phyloP scores from a whole-genome alignment of 2,888 invertebrate genomes.

The Epinotia brunnichana region DNA sequence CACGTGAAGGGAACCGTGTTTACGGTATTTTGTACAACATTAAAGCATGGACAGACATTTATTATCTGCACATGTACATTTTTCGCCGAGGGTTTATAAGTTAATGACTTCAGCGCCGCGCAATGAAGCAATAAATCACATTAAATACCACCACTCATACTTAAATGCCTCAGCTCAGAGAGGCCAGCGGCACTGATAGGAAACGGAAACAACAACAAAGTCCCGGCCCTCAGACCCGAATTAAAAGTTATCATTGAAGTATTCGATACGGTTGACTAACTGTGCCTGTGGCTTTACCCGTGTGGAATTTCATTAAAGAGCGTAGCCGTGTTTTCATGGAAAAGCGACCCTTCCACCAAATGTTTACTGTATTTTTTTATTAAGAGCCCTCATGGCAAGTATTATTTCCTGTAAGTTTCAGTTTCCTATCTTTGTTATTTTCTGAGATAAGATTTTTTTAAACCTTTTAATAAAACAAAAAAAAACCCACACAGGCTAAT shows the following conservation, averaged over 20 bases:
- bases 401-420: no score
- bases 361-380: no score
- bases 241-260: conserved; percentile 36
- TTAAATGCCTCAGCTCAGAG: conserved; percentile 9
- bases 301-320: no score
- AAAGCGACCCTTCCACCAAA: no score
- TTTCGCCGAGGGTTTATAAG: conserved; percentile 18
- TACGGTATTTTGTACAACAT: conserved; percentile 5
- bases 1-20: conserved; percentile 36
- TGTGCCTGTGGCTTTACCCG: background rate
- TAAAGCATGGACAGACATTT: conserved; percentile 5
- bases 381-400: no score
- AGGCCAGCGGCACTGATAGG: conserved; percentile 25
- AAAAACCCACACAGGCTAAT: no score
- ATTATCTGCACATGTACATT: conserved; percentile 24
- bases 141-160: conserved; percentile 30
- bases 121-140: conserved; percentile 33
- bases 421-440: no score
- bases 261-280: conserved; percentile 8
- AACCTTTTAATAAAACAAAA: no score
- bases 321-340: no score
- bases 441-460: no score
- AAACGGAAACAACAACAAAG: conserved; percentile 40
- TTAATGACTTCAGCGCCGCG: conserved; percentile 24
- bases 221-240: conserved; percentile 29